These are phyloP conservation scores for Cotesia congregata DNA, from an alignment of 2,888 invertebrate species.

Conservation along the genomic window DNA sequence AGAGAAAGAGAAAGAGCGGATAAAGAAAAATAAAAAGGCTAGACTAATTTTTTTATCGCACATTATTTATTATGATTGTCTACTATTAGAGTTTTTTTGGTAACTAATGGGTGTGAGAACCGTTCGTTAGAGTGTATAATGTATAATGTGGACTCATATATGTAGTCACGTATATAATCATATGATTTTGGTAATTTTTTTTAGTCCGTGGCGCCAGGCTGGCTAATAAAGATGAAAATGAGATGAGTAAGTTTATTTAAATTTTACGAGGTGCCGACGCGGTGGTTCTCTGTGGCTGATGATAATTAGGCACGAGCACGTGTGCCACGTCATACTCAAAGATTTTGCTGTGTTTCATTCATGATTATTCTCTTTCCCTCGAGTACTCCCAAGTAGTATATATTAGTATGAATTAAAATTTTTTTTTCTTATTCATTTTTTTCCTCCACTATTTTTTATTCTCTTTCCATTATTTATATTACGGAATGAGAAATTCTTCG, in stretches of 20 bases:
- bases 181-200: constrained; percentile 20
- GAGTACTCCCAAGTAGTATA: constrained; percentile 10
- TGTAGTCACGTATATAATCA: not conserved
- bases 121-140: constrained; percentile 30
- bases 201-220: constrained; percentile 35
- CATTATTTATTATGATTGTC: not conserved
- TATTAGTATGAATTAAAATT: constrained; percentile 26
- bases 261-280: constrained; percentile 52
- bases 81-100: constrained; percentile 1
- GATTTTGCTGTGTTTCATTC: constrained; percentile 49
- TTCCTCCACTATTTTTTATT: not conserved
- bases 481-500: not conserved
- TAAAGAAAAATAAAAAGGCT: constrained; percentile 9
- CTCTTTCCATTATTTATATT: not conserved
- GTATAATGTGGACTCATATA: not conserved
- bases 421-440: not conserved
- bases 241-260: constrained; percentile 51
- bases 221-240: constrained; percentile 50
- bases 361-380: constrained; percentile 43
- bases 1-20: constrained; percentile 14
- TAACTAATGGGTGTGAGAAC: constrained; percentile 30
- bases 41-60: constrained; percentile 4
- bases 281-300: constrained; percentile 46
- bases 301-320: constrained; percentile 50
- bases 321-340: constrained; percentile 47